These are phyloP conservation scores for Aphidius gifuensis DNA, from an alignment of 1,140 invertebrate species.

Conservation along the genomic window DNA sequence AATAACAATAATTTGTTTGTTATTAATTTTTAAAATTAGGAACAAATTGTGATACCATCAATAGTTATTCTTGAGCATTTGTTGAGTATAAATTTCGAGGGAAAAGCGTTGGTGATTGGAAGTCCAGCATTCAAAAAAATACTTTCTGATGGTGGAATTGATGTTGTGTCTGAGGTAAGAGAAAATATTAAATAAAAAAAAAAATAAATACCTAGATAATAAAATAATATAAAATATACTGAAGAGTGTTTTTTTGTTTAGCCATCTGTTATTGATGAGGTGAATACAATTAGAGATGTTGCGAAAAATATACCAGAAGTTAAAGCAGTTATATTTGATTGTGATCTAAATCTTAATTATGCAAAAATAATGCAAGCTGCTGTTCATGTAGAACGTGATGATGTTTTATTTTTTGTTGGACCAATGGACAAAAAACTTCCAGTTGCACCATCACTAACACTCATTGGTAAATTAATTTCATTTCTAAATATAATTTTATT, in stretches of 20 bases:
- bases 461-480: slow-evolving; percentile 11
- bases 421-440: slow-evolving; percentile 27
- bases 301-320: slow-evolving; percentile 27
- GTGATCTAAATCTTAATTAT: slow-evolving; percentile 34
- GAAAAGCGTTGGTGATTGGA: slow-evolving; percentile 49
- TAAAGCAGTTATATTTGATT: slow-evolving; percentile 42
- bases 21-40: slow-evolving; percentile 17
- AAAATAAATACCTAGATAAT: slow-evolving; percentile 7
- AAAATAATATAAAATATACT: slow-evolving; percentile 4
- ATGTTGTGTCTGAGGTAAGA: slow-evolving; percentile 34
- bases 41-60: slow-evolving; percentile 48
- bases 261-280: slow-evolving; percentile 24
- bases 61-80: slow-evolving; percentile 49
- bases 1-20: slow-evolving; percentile 1
- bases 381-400: slow-evolving; percentile 26
- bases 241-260: slow-evolving; percentile 9
- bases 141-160: slow-evolving; percentile 33
- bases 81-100: slow-evolving; percentile 48
- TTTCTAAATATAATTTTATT: too few relatives aligned
- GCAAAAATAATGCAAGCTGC: slow-evolving; percentile 32
- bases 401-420: slow-evolving; percentile 35
- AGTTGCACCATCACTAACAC: slow-evolving; percentile 18
- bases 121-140: slow-evolving; percentile 25
- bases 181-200: slow-evolving; percentile 21
- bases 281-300: slow-evolving; percentile 1